Conservation (phyloP, 2,888 invertebrate genomes). For the Chirona hameri region DNA sequence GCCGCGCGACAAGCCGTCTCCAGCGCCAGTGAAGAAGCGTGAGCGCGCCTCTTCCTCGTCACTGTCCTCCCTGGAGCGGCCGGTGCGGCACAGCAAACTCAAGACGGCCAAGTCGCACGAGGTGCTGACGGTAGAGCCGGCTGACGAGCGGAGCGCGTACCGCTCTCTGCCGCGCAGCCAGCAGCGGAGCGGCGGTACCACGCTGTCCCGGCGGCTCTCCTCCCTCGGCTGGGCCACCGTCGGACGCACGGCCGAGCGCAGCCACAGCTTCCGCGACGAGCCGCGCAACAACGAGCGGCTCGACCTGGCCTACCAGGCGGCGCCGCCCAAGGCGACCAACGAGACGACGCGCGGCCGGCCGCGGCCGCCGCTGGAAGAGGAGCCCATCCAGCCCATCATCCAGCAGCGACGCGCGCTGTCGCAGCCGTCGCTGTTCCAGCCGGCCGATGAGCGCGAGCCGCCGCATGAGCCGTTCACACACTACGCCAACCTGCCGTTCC, state of each 20-base stretch:
- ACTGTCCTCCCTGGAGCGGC: not conserved
- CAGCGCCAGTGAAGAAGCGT: constrained; percentile 5
- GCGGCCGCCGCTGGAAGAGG: not conserved
- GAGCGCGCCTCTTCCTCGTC: not conserved
- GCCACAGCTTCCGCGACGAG: not conserved
- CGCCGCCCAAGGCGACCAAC: constrained; percentile 8
- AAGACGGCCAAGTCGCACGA: constrained; percentile 23
- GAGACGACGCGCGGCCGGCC: not conserved
- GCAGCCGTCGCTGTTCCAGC: not conserved
- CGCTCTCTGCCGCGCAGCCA: not conserved
- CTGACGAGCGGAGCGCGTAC: not conserved
- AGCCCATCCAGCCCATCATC: constrained; percentile 1
- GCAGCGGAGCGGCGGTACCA: not conserved
- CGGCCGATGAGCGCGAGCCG: not conserved
- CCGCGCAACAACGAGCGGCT: constrained; percentile 13
- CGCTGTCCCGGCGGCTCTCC: not conserved
- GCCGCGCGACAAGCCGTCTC: not conserved
- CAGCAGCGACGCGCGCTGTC: constrained; percentile 4
- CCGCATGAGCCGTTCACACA: constrained; percentile 11
- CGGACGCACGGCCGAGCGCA: not conserved
- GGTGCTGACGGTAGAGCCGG: not conserved
- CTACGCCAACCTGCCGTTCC: constrained; percentile 29
- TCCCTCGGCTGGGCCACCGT: not conserved
- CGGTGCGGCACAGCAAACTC: constrained; percentile 4
- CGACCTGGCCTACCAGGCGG: not conserved